phyloP scores from a whole-genome alignment of 2,888 invertebrate species.

The Caenorhabditis doughertyi region DNA sequence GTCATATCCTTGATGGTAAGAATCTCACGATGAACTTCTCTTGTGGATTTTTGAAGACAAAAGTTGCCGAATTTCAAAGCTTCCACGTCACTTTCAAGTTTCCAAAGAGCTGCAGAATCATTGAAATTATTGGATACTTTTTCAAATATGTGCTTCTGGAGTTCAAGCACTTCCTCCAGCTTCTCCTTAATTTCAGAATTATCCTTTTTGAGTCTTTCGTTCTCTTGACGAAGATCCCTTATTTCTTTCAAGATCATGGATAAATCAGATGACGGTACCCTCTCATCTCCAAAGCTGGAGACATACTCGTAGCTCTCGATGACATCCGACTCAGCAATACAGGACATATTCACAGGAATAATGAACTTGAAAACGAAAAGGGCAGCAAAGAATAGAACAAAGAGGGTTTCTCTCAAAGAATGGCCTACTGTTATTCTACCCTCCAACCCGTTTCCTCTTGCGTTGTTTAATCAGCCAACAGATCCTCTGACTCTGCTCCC shows the following conservation, averaged over 20 bases:
- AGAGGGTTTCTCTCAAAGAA: background rate
- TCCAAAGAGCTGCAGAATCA: too few relatives aligned
- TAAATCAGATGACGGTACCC: background rate
- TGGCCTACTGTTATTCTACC: background rate
- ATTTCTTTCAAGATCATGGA: background rate
- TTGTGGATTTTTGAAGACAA: background rate
- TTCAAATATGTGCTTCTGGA: background rate
- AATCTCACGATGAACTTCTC: too few relatives aligned
- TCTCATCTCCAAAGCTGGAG: background rate
- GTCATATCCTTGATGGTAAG: too few relatives aligned
- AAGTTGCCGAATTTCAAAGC: background rate
- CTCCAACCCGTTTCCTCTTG: background rate
- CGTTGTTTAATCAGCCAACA: constrained; percentile 6
- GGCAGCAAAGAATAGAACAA: background rate
- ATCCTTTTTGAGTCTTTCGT: background rate
- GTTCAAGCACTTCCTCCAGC: background rate
- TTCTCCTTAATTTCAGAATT: background rate
- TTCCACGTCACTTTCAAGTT: too few relatives aligned
- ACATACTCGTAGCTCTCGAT: background rate
- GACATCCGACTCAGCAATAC: background rate
- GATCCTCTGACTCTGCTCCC: background rate
- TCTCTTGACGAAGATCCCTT: background rate
- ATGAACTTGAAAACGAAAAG: background rate
- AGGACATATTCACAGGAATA: background rate
- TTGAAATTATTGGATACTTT: too few relatives aligned